These are phyloP conservation scores for Hofmannophila pseudospretella DNA, from an alignment of 2,888 invertebrate species.

Conservation along the genomic window DNA sequence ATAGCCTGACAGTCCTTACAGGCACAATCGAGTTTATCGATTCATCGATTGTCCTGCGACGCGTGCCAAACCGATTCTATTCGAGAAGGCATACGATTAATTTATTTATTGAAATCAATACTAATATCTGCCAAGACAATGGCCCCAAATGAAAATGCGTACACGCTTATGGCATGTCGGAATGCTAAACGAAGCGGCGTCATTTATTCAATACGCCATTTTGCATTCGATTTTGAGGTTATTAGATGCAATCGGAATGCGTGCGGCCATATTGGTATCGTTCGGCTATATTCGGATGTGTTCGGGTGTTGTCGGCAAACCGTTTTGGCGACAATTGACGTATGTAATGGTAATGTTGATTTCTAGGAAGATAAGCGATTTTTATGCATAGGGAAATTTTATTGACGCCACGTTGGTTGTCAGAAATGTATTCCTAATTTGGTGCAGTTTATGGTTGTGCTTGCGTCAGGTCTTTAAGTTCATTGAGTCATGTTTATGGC, in stretches of 20 bases:
- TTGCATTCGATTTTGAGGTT: conserved; percentile 76
- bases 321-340: conserved; percentile 59
- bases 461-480: not conserved
- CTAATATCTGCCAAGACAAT: conserved; percentile 76
- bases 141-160: conserved; percentile 75
- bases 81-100: conserved; percentile 68
- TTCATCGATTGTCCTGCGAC: conserved; percentile 62
- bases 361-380: conserved; percentile 54
- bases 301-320: conserved; percentile 47
- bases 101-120: conserved; percentile 78
- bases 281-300: conserved; percentile 57
- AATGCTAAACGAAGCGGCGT: conserved; percentile 73
- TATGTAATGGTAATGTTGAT: conserved; percentile 48
- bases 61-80: conserved; percentile 75
- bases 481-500: too few species aligned
- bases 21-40: conserved; percentile 59
- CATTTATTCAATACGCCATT: conserved; percentile 73
- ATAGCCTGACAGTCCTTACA: conserved; percentile 51
- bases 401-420: conserved; percentile 15
- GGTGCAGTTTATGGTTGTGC: conserved; percentile 2
- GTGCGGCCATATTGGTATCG: conserved; percentile 64
- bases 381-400: conserved; percentile 46
- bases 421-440: not conserved
- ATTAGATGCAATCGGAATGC: conserved; percentile 77
- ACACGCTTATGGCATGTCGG: conserved; percentile 71